Evolutionary conservation across 1,140 invertebrate genomes (phyloP).

Genomic region (Oncopodura yosiiana): DNA sequence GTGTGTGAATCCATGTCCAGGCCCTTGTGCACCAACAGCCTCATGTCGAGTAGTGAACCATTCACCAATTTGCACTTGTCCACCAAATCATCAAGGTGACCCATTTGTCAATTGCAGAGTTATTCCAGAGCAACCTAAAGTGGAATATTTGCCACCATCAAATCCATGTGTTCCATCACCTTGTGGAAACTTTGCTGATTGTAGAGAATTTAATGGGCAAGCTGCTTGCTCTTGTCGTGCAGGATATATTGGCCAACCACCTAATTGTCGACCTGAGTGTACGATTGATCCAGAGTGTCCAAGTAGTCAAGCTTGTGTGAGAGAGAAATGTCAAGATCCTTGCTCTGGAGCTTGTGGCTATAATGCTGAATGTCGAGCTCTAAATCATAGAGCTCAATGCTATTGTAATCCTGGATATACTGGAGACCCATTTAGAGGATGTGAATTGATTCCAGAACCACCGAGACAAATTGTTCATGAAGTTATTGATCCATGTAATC

Average conservation of each 20-base stretch:
- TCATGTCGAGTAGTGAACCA: slow-evolving; percentile 65
- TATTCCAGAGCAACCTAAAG: neutral
- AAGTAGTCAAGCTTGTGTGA: slow-evolving; percentile 62
- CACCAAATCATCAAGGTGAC: slow-evolving; percentile 62
- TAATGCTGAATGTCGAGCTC: slow-evolving; percentile 64
- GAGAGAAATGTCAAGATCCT: slow-evolving; percentile 64
- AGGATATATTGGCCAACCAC: slow-evolving; percentile 42
- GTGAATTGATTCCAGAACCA: slow-evolving; percentile 48
- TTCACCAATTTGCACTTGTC: slow-evolving; percentile 69
- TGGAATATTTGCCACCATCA: neutral
- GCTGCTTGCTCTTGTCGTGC: slow-evolving; percentile 28
- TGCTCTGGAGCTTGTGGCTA: slow-evolving; percentile 73
- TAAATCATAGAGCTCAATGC: slow-evolving; percentile 67
- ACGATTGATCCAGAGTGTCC: slow-evolving; percentile 66
- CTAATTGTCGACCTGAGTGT: slow-evolving; percentile 36
- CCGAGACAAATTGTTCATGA: slow-evolving; percentile 14
- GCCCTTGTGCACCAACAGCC: slow-evolving; percentile 42
- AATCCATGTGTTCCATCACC: slow-evolving; percentile 39
- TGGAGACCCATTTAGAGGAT: slow-evolving; percentile 71
- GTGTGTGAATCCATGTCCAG: slow-evolving; percentile 52
- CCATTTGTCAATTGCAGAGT: slow-evolving; percentile 53
- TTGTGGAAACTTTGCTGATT: neutral
- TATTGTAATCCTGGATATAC: slow-evolving; percentile 66
- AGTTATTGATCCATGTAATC: slow-evolving; percentile 49
- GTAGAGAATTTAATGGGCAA: neutral